Base-by-base conservation (phyloP, 2,888 invertebrate species). In the Volucella inflata region DNA sequence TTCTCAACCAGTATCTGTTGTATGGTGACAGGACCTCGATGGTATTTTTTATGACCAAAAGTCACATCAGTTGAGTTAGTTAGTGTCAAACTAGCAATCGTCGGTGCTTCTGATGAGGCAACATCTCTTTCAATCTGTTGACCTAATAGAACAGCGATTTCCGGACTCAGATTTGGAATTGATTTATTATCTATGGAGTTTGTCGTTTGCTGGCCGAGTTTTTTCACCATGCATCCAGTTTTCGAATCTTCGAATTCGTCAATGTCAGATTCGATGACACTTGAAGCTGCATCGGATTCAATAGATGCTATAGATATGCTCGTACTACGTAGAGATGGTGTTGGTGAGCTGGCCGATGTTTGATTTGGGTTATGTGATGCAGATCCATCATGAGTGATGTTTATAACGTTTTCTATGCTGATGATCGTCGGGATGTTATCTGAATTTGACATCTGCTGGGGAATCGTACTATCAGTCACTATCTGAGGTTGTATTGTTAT, bases 11-110 rank as follows among this genome's bases (percentile, higher is more conserved):
- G 93, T 87, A 96, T 93, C 90, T 96, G 96, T 90, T 95, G 96
- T 87, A 96, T 96, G 36, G 95, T 95, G 14, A 96, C 96, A 60
- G 96, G 96, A 9, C 96, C 96, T 89, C 95, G 95, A 89, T 96
- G 96, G 89, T 95, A 95, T 8, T 95, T 95, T 88, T 95, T 96
- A 88, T 95, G 95, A 0, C 96, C 96, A 88, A 96, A 94, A 84
- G 95, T 95, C 1, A 96, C 94, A 90, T 96, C 95, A 17, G 94
- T 94, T 0, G 96, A 95, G 88, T 95, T 94, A 44, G 93, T 93
- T 0, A 96, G 94, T 38, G 94, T 93, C 17, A 96, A 94, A 89
- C 94, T 94, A 59, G 95, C 95, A 87, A 94, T 94, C 67, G 91
- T 92, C 6, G 93, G 92, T 1, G 89, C 81, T 14, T 79, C 74